A percentile compares a stretch with the other conserved stretches of the same genome.
Evolutionary conservation across 2,888 invertebrate genomes (phyloP).

Genomic region (Hypselothyrea guttata): DNA sequence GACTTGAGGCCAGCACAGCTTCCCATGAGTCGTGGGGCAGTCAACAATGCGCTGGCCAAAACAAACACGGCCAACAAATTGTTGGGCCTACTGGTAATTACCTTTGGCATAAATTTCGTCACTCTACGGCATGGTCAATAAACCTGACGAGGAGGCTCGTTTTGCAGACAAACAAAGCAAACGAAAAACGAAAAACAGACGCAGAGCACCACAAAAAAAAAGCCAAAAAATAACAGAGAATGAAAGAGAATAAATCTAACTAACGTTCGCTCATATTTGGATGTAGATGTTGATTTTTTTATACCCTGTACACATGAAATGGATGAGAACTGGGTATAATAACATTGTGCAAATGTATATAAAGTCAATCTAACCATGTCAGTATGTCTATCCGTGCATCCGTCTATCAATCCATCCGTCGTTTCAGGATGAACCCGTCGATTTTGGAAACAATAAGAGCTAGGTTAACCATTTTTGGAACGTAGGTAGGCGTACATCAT

Average conservation of each 20-base stretch:
- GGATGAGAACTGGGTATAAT: too few species aligned
- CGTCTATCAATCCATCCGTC: too few species aligned
- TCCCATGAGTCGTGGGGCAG: constrained; percentile 28
- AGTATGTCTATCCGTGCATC: too few species aligned
- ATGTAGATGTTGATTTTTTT: constrained; percentile 30
- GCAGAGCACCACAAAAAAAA: too few species aligned
- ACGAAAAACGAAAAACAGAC: not conserved
- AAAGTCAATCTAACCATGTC: too few species aligned
- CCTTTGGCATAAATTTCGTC: constrained; percentile 63
- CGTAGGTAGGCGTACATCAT: too few species aligned
- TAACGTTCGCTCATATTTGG: constrained; percentile 47
- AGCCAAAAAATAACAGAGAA: not conserved
- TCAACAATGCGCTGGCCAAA: constrained; percentile 28
- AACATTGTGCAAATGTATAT: too few species aligned
- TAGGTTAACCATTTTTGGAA: too few species aligned
- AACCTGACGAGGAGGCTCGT: constrained; percentile 27
- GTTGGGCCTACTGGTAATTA: constrained; percentile 52
- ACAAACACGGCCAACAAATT: constrained; percentile 45
- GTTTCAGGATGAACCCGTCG: too few species aligned
- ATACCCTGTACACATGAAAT: constrained; percentile 7
- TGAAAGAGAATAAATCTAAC: constrained; percentile 12
- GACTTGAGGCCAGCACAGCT: constrained; percentile 15
- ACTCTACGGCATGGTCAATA: constrained; percentile 67
- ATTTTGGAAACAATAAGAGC: too few species aligned
- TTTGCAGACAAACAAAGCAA: constrained; percentile 8